Evolutionary conservation across 2,888 invertebrate genomes (phyloP).

Genomic region (Anorthoa munda): DNA sequence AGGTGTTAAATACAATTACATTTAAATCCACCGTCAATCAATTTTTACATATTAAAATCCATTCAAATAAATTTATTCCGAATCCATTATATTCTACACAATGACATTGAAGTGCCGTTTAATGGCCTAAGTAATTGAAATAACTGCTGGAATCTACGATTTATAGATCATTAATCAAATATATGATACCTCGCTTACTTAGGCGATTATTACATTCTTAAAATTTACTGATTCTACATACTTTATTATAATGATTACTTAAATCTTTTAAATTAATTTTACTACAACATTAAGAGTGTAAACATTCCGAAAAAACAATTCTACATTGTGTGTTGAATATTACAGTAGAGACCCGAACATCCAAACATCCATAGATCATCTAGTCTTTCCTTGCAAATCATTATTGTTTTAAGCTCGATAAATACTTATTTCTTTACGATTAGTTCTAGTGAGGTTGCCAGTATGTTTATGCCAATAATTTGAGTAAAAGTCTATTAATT

Average conservation of each 20-base stretch:
- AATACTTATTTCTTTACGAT: not conserved
- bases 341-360: conserved; percentile 46
- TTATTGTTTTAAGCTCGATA: conserved; percentile 7
- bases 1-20: no score
- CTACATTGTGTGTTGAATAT: conserved; percentile 37
- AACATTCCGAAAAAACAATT: conserved; percentile 53
- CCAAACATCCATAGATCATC: conserved; percentile 7
- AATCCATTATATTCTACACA: no score
- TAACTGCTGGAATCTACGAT: conserved; percentile 21
- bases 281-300: conserved; percentile 44
- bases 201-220: conserved; percentile 55
- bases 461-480: not conserved
- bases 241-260: conserved; percentile 51
- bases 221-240: conserved; percentile 58
- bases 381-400: not conserved
- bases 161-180: conserved; percentile 35
- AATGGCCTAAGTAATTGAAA: no score
- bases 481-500: not conserved
- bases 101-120: no score
- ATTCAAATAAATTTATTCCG: no score
- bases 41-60: no score
- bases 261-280: conserved; percentile 38
- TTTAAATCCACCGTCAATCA: no score
- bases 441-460: not conserved
- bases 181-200: conserved; percentile 55